Conservation (phyloP, 1,140 invertebrate genomes). For the Pseudomyrmex pallidus region DNA sequence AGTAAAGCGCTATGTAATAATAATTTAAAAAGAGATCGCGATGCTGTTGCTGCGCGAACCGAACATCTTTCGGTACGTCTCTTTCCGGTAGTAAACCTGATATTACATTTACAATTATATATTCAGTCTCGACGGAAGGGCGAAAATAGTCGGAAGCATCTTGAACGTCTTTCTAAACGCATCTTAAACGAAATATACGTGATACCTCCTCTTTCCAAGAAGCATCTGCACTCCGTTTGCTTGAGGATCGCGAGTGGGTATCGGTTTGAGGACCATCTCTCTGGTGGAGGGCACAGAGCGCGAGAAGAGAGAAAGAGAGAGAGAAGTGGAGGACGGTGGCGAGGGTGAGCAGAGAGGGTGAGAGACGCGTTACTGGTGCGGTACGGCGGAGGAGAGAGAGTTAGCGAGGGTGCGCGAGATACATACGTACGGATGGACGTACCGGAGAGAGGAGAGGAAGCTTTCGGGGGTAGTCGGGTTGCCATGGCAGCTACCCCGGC, state of each 20-base stretch:
- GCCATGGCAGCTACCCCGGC: constrained; percentile 83
- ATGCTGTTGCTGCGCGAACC: background rate
- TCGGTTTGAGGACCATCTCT: constrained; percentile 34
- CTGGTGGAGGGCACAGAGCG: constrained; percentile 37
- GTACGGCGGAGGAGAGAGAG: constrained; percentile 23
- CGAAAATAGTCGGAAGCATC: background rate
- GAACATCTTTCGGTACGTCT: background rate
- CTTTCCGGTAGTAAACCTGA: background rate
- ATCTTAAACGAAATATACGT: constrained; percentile 12
- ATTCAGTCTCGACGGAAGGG: constrained; percentile 7
- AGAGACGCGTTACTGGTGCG: constrained; percentile 27
- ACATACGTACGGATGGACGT: constrained; percentile 6
- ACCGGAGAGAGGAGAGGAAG: constrained; percentile 65
- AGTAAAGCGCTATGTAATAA: too few species aligned
- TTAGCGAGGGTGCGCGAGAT: constrained; percentile 49
- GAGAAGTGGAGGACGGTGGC: constrained; percentile 43
- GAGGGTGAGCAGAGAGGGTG: constrained; percentile 5
- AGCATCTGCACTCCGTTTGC: constrained; percentile 30
- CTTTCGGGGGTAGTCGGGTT: constrained; percentile 80
- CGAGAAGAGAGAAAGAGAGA: constrained; percentile 23
- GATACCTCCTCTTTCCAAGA: background rate
- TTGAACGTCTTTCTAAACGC: background rate
- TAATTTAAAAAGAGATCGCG: background rate
- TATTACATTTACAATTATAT: background rate
- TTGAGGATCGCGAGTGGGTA: constrained; percentile 33